phyloP scores from a whole-genome alignment of 2,797 vertebrate genomes.

The Sternotherus odoratus region DNA sequence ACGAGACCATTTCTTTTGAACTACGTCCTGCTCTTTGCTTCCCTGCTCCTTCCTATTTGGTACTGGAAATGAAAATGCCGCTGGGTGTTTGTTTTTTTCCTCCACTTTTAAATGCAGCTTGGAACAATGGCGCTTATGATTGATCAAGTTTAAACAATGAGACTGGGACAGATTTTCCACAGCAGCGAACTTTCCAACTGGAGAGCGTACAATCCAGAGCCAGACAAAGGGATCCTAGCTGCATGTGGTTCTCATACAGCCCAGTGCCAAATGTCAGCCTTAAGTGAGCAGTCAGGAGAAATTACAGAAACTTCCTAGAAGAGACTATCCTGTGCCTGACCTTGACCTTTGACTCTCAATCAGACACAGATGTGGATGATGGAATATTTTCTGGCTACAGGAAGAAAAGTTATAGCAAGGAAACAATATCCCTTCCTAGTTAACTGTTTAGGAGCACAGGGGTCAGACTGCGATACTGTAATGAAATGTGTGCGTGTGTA shows the following conservation, averaged over 20 bases:
- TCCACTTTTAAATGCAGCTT: not conserved
- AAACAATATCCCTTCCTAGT: not conserved
- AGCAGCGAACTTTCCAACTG: not conserved
- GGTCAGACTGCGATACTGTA: rapidly evolving
- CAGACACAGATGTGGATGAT: not conserved
- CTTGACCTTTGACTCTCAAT: not conserved
- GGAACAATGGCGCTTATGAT: slow-evolving; percentile 26
- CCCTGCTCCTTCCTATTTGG: not conserved
- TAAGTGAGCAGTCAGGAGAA: rapidly evolving
- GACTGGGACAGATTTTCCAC: not conserved
- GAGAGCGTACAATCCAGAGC: not conserved
- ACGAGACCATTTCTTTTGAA: not conserved
- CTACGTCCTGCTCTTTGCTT: not conserved
- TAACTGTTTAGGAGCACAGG: not conserved
- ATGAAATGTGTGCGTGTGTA: not conserved
- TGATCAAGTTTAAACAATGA: not conserved
- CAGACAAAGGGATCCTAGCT: rapidly evolving
- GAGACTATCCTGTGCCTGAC: rapidly evolving
- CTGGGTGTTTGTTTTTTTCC: not conserved
- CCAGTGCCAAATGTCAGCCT: not conserved
- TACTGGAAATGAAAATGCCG: not conserved
- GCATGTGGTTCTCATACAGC: rapidly evolving
- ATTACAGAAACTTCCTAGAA: slow-evolving; percentile 16
- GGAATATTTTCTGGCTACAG: not conserved
- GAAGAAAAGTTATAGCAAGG: not conserved